phyloP scores from a whole-genome alignment of 2,113 vertebrate species.

The Tyrannus savana region DNA sequence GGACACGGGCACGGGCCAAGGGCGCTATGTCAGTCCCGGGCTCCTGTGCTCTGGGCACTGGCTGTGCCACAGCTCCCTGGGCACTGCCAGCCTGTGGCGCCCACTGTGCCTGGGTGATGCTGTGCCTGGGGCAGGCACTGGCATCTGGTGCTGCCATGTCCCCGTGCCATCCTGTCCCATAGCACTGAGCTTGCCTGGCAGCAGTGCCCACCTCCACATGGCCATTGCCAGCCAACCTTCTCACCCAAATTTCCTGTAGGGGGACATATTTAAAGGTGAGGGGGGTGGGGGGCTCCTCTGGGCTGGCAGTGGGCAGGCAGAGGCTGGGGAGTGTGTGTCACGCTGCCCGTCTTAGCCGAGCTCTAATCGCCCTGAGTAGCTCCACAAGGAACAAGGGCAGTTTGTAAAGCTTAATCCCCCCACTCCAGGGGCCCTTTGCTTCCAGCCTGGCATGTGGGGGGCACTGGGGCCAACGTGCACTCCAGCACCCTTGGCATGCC shows the following conservation, averaged over 20 bases:
- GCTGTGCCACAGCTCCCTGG: neutral
- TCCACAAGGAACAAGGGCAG: constrained; percentile 28
- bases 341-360: constrained; percentile 28
- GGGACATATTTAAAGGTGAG: neutral
- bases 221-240: neutral
- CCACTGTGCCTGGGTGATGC: accelerated
- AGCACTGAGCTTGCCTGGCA: neutral
- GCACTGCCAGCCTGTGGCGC: neutral
- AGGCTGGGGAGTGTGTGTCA: neutral
- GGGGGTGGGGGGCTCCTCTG: accelerated
- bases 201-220: neutral
- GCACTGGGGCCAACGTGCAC: accelerated
- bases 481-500: accelerated
- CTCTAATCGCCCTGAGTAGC: constrained; percentile 44
- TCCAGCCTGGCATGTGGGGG: neutral
- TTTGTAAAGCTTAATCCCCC: constrained; percentile 58
- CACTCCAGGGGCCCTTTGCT: neutral
- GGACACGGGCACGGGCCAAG: neutral
- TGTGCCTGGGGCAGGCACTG: accelerated
- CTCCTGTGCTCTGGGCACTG: accelerated
- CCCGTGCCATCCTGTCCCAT: neutral
- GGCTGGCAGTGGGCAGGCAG: neutral
- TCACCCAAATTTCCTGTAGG: neutral
- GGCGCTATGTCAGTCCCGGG: neutral
- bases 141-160: neutral